Conservation (phyloP, 2,797 vertebrate genomes). For the Astyanax mexicanus region DNA sequence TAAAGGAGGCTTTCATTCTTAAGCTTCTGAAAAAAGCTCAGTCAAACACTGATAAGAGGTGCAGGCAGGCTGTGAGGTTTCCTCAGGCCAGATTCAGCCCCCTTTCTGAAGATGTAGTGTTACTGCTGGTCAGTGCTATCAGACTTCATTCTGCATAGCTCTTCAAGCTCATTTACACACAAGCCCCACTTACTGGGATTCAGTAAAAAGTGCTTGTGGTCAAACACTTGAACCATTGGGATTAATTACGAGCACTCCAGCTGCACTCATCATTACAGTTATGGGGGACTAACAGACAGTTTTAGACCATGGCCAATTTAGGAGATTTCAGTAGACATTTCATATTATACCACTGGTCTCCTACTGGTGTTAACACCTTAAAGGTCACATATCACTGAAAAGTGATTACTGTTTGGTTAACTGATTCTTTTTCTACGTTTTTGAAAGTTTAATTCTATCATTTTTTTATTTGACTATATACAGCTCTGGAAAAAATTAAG, state of each 20-base stretch:
- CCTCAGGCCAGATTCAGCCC: neutral
- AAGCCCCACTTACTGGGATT: neutral
- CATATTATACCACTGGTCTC: neutral
- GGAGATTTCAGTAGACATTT: neutral
- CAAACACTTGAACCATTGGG: neutral
- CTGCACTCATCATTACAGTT: neutral
- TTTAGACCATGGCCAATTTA: neutral
- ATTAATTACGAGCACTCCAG: conserved; percentile 1
- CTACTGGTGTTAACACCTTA: too few relatives aligned
- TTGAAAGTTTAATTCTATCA: too few relatives aligned
- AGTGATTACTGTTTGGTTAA: too few relatives aligned
- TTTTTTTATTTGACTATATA: too few relatives aligned
- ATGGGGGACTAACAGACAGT: neutral
- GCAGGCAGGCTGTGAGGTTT: neutral
- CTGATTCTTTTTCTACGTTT: too few relatives aligned
- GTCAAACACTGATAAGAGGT: neutral
- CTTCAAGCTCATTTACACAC: conserved; percentile 1
- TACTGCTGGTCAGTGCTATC: neutral
- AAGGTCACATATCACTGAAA: too few relatives aligned
- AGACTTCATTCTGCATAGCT: neutral
- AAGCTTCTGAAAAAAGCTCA: neutral
- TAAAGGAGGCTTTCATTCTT: neutral
- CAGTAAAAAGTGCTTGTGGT: neutral
- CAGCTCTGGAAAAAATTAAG: too few relatives aligned
- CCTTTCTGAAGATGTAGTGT: neutral